phyloP scores from a whole-genome alignment of 2,797 vertebrate genomes.

The Tachyglossus aculeatus region DNA sequence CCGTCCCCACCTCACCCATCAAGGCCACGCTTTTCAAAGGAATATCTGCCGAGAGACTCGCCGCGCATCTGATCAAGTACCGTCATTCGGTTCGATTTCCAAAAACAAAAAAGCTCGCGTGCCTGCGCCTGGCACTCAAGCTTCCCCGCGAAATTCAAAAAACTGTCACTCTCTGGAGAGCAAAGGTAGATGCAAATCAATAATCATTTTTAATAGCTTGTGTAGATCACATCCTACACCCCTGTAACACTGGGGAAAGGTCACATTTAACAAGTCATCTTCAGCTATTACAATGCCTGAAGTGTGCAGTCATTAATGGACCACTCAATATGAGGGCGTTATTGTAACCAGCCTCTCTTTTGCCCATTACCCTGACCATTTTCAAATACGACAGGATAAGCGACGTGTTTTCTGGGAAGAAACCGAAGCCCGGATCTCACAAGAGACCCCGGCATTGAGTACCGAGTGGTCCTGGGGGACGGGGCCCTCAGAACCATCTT shows the following conservation, averaged over 20 bases:
- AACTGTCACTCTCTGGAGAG: conserved; percentile 20
- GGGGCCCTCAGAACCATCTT: conserved; percentile 35
- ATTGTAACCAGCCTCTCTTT: conserved; percentile 64
- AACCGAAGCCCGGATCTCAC: conserved; percentile 58
- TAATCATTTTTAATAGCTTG: conserved; percentile 32
- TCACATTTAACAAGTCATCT: conserved; percentile 35
- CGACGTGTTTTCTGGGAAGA: conserved; percentile 59
- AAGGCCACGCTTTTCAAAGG: conserved; percentile 70
- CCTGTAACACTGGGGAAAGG: conserved; percentile 38
- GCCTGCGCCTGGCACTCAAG: conserved; percentile 62
- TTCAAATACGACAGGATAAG: conserved; percentile 61
- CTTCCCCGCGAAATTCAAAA: conserved; percentile 39
- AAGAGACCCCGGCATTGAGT: conserved; percentile 60
- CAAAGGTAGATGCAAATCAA: conserved; percentile 36
- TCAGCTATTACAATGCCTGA: conserved; percentile 47
- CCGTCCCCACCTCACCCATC: conserved; percentile 52
- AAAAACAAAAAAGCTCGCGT: conserved; percentile 57
- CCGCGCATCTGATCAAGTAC: conserved; percentile 62
- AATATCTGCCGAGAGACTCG: conserved; percentile 70
- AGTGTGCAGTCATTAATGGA: conserved; percentile 60
- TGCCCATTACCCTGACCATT: conserved; percentile 50
- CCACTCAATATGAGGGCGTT: conserved; percentile 70
- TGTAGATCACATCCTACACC: conserved; percentile 37
- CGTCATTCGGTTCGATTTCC: conserved; percentile 60
- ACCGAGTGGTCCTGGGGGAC: conserved; percentile 52